phyloP scores from a whole-genome alignment of 1,140 invertebrate genomes.

The Neodiprion virginianus region DNA sequence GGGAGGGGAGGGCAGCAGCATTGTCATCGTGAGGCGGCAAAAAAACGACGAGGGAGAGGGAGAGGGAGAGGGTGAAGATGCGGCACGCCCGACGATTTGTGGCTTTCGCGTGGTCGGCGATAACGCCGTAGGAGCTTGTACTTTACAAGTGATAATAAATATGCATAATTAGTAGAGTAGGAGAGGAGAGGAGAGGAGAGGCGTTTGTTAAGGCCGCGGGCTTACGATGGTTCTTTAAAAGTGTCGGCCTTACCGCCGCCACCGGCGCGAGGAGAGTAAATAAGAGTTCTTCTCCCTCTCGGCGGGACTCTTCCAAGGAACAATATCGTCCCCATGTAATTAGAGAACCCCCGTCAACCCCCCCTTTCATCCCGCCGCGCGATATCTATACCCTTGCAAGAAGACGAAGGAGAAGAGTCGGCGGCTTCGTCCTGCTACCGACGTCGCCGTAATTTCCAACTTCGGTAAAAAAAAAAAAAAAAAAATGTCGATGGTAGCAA shows the following conservation, averaged over 20 bases:
- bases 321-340: conserved; percentile 4
- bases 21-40: not conserved
- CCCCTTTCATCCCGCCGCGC: not conserved
- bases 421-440: too few relatives aligned
- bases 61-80: not conserved
- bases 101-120: not conserved
- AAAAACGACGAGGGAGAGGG: not conserved
- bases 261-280: not conserved
- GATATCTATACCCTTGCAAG: not conserved
- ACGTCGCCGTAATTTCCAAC: too few relatives aligned
- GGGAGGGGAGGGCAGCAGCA: not conserved
- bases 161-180: not conserved
- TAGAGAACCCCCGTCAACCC: not conserved
- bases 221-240: not conserved
- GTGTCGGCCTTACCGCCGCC: not conserved
- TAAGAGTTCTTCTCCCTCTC: not conserved
- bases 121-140: not conserved
- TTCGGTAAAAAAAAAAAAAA: too few relatives aligned
- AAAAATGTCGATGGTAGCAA: too few relatives aligned
- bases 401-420: not conserved
- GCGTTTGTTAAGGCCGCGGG: not conserved
- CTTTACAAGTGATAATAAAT: conserved; percentile 2
- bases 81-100: not conserved
- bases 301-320: not conserved
- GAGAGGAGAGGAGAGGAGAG: not conserved